Base-by-base conservation (phyloP, 1,140 invertebrate genomes). In the Neodiprion pinetum region DNA sequence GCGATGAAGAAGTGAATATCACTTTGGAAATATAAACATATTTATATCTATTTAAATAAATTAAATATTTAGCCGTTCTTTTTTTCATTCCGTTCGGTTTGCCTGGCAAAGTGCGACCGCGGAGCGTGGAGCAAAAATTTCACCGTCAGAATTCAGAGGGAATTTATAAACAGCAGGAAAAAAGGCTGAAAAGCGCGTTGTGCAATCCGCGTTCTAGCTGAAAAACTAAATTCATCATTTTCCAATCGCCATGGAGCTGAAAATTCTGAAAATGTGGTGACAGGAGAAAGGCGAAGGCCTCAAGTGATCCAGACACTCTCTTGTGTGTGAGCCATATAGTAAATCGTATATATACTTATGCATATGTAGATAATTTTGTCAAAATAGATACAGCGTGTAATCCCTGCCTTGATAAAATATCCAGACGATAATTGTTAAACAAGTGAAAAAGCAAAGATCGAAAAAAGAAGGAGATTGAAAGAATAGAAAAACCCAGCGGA, bases 241-340 rank as follows among this genome's bases (percentile, higher is more conserved):
- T 71, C 47, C 17, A 49, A 28, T 40, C 80, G 77, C 67, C 72
- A 87, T 87, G 86, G 83, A 86, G 78, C 82, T 80, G 78, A 87
- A 81, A 77, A 87, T 86, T 67, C 75, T 85, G 79, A 87, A 86
- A 87, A 87, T 87, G 85, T 87, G 81, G 85, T 87, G 85, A 87
- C 81, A 79, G 77, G 72, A 81, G 78, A 65, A 74, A 82, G 83
- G 81, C 80, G 68, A 73, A 79, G 81, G 83, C 81, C 84, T 84
- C 53, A 70, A 74, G 77, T 75, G 80, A 77, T 49, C 81, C 81
- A 87, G 85, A 87, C 85, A 86, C 84, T 85, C 84, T 80, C 79
- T 70, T 83, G 83, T 87, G 85, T 87, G 86, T 86, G 85, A 86
- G 83, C 72, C 77, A 71, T 80, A 79, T 21, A 21, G 78, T 68